Base-by-base conservation (phyloP, 2,113 vertebrate species). In the Oncorhynchus gorbuscha region DNA sequence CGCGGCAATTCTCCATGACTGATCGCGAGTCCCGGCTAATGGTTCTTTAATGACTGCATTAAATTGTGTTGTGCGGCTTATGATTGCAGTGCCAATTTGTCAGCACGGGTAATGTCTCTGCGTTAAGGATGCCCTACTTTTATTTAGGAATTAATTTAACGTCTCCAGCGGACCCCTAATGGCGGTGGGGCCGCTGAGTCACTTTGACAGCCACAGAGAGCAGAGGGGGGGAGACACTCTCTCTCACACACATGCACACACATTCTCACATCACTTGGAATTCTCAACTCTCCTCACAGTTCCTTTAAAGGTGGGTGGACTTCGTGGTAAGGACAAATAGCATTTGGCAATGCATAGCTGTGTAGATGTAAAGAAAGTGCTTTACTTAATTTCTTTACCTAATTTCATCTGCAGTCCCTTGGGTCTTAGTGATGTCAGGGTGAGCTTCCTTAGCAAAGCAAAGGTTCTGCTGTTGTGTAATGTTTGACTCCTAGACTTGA, bases 11-110 rank as follows among this genome's bases (percentile, higher is more conserved):
- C 86, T 84, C 88, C 86, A 82, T 92, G 92, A 94, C 92, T 88
- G 84, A 80, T 91, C 76, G 79, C 62, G 79, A 82, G 90, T 87
- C 85, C 35, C 76, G 87, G 84, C 88, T 87, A 91, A 90, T 91
- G 92, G 85, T 90, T 88, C 88, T 92, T 91, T 93, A 91, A 92
- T 90, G 91, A 89, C 89, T 87, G 93, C 92, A 93, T 92, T 93
- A 94, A 95, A 95, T 93, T 93, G 94, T 94, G 94, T 94, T 94
- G 95, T 93, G 94, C 88, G 85, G 94, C 94, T 95, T 92, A 92
- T 94, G 92, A 93, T 90, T 90, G 91, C 88, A 88, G 91, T 75
- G 87, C 89, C 91, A 92, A 94, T 96, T 94, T 94, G 92, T 96
- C 95, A 95, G 91, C 73, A 86, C 77, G 32, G 87, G 85, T 94